Conservation (phyloP, 2,797 vertebrate species). For the Mionectes olivaceus region DNA sequence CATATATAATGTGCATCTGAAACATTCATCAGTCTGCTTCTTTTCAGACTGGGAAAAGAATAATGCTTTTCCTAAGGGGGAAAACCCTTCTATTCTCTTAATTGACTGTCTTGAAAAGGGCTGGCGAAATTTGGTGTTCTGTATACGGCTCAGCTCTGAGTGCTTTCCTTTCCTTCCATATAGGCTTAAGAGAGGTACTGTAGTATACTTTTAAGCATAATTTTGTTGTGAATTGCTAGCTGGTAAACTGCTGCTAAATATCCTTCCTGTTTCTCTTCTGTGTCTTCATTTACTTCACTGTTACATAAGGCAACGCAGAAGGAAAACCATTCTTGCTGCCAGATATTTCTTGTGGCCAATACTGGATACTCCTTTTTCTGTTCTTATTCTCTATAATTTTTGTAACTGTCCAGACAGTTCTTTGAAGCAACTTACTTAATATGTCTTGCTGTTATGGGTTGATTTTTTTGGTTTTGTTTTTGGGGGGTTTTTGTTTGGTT, state of each 20-base stretch:
- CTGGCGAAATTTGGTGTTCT: not conserved
- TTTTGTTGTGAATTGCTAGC: not conserved
- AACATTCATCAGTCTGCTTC: not conserved
- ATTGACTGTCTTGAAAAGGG: not conserved
- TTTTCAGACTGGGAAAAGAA: not conserved
- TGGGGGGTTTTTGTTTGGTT: too few species aligned
- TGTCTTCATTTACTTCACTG: not conserved
- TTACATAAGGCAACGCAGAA: not conserved
- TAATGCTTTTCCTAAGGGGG: not conserved
- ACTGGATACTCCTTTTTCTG: not conserved
- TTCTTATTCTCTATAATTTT: not conserved
- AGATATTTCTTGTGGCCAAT: not conserved
- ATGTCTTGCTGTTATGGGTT: not conserved
- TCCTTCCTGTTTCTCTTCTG: not conserved
- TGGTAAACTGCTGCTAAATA: not conserved
- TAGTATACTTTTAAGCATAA: not conserved
- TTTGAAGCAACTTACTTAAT: not conserved
- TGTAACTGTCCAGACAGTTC: not conserved
- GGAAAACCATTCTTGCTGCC: not conserved
- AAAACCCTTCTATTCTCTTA: not conserved
- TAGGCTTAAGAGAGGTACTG: not conserved
- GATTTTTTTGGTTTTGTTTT: not conserved
- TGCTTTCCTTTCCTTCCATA: not conserved
- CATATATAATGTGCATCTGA: not conserved
- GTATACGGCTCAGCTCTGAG: not conserved